A percentile compares a stretch with the other conserved stretches of the same genome.
phyloP scores from a whole-genome alignment of 2,113 vertebrate species.

The Lutjanus erythropterus region DNA sequence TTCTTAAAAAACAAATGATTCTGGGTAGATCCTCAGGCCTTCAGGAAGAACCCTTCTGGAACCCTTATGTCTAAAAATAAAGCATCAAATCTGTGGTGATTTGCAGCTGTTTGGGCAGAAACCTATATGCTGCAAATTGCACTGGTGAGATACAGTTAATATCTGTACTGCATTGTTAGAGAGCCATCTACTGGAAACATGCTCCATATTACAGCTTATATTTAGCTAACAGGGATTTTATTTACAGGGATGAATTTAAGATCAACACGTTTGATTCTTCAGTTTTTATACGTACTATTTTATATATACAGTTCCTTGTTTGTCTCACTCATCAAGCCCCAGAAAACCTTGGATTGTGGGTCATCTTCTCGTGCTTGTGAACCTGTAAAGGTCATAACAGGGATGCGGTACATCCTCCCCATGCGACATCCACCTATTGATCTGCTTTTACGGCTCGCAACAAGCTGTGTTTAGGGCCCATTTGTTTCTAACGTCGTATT shows the following conservation, averaged over 20 bases:
- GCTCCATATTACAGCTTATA: constrained; percentile 25
- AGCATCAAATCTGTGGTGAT: constrained; percentile 8
- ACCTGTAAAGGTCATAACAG: constrained; percentile 45
- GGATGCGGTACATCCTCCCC: constrained; percentile 38
- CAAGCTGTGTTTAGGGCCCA: constrained; percentile 62
- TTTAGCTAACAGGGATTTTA: background rate
- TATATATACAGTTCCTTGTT: background rate
- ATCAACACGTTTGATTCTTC: background rate
- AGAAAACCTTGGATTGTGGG: constrained; percentile 6
- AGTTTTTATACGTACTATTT: accelerated
- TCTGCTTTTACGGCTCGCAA: constrained; percentile 57
- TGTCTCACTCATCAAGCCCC: background rate
- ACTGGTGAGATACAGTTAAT: background rate
- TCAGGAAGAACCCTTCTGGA: too few species aligned
- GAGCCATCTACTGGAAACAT: constrained; percentile 74
- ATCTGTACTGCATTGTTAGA: constrained; percentile 50
- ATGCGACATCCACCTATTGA: constrained; percentile 23
- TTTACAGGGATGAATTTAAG: background rate
- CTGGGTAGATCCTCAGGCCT: too few species aligned
- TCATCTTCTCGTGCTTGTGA: constrained; percentile 12
- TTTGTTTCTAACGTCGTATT: constrained; percentile 41
- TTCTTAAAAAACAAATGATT: too few species aligned
- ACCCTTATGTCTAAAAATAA: too few species aligned
- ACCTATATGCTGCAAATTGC: background rate
- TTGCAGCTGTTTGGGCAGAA: background rate